These are phyloP conservation scores for Leptothorax acervorum DNA, from an alignment of 2,888 invertebrate genomes.

Conservation along the genomic window DNA sequence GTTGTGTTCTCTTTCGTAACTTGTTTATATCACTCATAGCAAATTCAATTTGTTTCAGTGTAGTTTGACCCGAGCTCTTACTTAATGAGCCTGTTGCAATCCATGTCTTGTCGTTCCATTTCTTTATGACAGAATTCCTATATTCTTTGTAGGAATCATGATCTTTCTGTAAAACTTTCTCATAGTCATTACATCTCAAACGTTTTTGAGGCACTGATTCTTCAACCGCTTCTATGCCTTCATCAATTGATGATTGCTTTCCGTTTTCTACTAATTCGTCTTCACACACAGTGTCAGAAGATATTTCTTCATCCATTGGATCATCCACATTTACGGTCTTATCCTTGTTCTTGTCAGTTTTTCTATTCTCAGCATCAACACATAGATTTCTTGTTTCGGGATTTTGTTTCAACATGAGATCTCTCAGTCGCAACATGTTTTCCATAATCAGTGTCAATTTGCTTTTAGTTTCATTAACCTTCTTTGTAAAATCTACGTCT, in stretches of 20 bases:
- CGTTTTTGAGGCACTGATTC: constrained; percentile 84
- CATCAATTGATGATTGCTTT: constrained; percentile 87
- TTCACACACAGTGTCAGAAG: constrained; percentile 87
- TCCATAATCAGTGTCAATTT: constrained; percentile 89
- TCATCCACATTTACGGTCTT: constrained; percentile 83
- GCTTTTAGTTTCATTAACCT: constrained; percentile 86
- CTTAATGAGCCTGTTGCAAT: constrained; percentile 89
- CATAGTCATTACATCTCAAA: constrained; percentile 88
- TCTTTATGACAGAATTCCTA: constrained; percentile 93
- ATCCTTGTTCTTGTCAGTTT: constrained; percentile 80
- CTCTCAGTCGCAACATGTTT: constrained; percentile 89
- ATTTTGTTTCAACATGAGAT: constrained; percentile 88
- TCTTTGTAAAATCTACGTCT: constrained; percentile 87
- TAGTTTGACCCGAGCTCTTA: constrained; percentile 88
- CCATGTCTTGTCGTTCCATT: constrained; percentile 98
- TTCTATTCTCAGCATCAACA: constrained; percentile 76
- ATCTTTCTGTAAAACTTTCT: constrained; percentile 87
- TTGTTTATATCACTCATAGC: constrained; percentile 92
- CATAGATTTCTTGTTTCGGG: constrained; percentile 89
- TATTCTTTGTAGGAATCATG: constrained; percentile 89
- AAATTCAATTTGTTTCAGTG: constrained; percentile 94
- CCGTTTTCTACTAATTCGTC: constrained; percentile 84
- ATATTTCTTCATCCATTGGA: constrained; percentile 87
- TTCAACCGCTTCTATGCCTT: constrained; percentile 71
- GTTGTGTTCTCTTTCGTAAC: constrained; percentile 92